Percentiles rank a stretch among this genome's conserved stretches.
phyloP scores from a whole-genome alignment of 2,888 invertebrate species.

The Laothoe populi region DNA sequence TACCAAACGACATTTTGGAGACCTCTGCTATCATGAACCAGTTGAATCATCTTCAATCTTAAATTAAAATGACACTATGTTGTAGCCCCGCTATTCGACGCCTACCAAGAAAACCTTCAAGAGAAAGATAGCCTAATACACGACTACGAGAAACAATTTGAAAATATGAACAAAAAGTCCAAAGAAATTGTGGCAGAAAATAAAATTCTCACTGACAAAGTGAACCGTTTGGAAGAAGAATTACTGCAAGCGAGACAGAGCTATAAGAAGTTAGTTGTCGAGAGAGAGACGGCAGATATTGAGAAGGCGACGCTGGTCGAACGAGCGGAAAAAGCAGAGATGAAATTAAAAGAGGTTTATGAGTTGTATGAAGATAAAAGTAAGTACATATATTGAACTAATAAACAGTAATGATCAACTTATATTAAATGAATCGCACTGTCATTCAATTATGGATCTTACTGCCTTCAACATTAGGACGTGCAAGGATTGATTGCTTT shows the following conservation, averaged over 20 bases:
- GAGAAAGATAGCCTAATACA: constrained; percentile 90
- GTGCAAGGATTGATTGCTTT: no score
- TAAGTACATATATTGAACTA: no score
- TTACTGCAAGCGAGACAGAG: constrained; percentile 67
- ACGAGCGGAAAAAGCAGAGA: constrained; percentile 88
- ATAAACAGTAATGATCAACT: not conserved
- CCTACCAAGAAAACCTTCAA: constrained; percentile 90
- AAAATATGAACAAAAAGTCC: constrained; percentile 88
- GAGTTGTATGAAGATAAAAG: constrained; percentile 90
- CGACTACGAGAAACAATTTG: constrained; percentile 89
- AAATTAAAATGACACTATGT: no score
- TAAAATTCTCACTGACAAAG: constrained; percentile 81
- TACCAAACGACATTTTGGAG: no score
- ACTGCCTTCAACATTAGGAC: no score
- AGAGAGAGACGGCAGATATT: constrained; percentile 75
- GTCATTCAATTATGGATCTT: no score
- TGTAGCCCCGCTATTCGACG: constrained; percentile 88
- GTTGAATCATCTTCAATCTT: no score
- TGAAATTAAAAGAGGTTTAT: constrained; percentile 89
- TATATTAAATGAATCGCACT: no score
- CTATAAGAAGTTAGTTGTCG: constrained; percentile 68
- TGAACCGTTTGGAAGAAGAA: constrained; percentile 63
- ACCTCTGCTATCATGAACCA: no score
- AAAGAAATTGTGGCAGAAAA: constrained; percentile 90
- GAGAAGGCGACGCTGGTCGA: constrained; percentile 83